Evolutionary conservation across 2,797 vertebrate species (phyloP), one percentile per base, ranked within the genome.

Genomic region (Labroides dimidiatus): DNA sequence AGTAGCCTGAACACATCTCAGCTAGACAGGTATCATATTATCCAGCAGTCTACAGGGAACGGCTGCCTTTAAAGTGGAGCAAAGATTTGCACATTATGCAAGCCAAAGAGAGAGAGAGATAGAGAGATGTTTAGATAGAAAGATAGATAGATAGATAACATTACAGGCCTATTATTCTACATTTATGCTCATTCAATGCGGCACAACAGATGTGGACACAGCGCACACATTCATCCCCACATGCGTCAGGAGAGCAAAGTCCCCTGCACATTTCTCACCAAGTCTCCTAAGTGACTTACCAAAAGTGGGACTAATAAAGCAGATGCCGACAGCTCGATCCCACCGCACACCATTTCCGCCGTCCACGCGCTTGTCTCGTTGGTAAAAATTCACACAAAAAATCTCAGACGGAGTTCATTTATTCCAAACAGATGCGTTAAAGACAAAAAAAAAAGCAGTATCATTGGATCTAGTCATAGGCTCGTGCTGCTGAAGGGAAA

Each of bases 261-360:
- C 66, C 48, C 64, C 45, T n/a, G 43, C 59, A 43, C 78, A 72
- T 82, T 68, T 77, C 58, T 64, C 51, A 48, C 65, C 62, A 74
- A 80, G 78, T 83, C 56, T 50, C 30, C 48, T 30, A 44, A 69
- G 64, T 62, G 74, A 92, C 91, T 92, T 88, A 92, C 90, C 91
- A 78, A 64, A 84, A 91, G 90, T 88, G 76, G 78, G 69, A 53
- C 80, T 67, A 76, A 84, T 78, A 64, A 39, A 69, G 72, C 78
- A 72, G 78, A 81, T 61, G 70, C 62, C 61, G 62, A 77, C 54
- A 56, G 71, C 58, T 57, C 53, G 87, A 64, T 75, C 70, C 76
- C 21, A 37, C 21, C 16, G 70, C 69, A 65, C 84, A 82, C 84
- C 66, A 63, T 89, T 69, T 44, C 77, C 63, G 20, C 64, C 51